Evolutionary conservation across 2,888 invertebrate genomes (phyloP), one percentile per base, ranked within the genome.

Genomic region (Drosophila antonietae): DNA sequence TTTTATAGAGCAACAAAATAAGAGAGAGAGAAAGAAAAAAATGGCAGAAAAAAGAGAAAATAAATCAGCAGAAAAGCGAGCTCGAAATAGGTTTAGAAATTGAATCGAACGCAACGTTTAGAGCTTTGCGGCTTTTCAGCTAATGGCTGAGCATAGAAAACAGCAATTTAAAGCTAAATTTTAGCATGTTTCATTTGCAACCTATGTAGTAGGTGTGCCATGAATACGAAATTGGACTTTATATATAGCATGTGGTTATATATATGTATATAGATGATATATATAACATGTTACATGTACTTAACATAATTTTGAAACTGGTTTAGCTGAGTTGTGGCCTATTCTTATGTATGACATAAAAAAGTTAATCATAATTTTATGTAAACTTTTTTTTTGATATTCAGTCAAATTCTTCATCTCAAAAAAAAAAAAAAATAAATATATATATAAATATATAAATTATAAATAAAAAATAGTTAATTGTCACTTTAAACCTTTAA

Each of bases 51-150:
- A 78, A 57, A 53, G 28, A 68, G 49, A 70, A 66, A 70, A 68
- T 56, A 70, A 68, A 75, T 67, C 59, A 78, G 58, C 65, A 64
- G 67, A 68, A 63, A 72, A 76, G 56, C 37, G 55, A 55, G 66
- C 46, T 62, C 52, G 53, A 79, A 75, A 65, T 72, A 60, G 59
- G 39, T 68, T 68, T 58, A 49, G 66, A 72, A 81, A 81, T 81
- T 80, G 80, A 81, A 77, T 81, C 68, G 75, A 71, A 74, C 37
- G 68, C 53, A 15, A 39, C 47, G 37, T 18, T 44, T 37, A n/a
- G 39, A 55, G 71, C 37, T 58, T 60, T 62, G 39, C n/a, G 68
- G 68, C 73, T 55, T 61, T 43, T n/a, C 46, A 59, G 58, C 51
- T 75, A 75, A 75, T 66, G 44, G 53, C 35, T 57, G 14, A 15